Evolutionary conservation across 2,888 invertebrate species (phyloP).

Genomic region (Andrena haemorrhoa): DNA sequence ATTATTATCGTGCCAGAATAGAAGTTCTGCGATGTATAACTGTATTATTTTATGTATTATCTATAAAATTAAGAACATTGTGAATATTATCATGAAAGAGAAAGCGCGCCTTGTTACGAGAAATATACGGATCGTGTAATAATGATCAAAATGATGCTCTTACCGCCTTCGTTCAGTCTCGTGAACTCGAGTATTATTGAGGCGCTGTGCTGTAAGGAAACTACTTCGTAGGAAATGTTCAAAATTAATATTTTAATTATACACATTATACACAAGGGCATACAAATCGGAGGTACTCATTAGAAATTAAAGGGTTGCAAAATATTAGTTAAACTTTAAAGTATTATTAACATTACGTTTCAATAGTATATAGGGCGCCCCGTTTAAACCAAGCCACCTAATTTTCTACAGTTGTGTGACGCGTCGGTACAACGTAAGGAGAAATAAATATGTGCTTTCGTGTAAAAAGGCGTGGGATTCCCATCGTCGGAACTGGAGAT

Average conservation of each 20-base stretch:
- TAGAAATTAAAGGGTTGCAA: constrained; percentile 11
- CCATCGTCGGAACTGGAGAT: too few relatives aligned
- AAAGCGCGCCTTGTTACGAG: constrained; percentile 47
- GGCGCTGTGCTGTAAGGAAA: constrained; percentile 4
- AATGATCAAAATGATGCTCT: constrained; percentile 44
- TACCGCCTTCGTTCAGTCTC: constrained; percentile 34
- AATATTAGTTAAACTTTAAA: constrained; percentile 39
- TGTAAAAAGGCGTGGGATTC: too few relatives aligned
- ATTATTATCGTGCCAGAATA: constrained; percentile 39
- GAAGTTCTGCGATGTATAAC: constrained; percentile 47
- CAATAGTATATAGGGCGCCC: constrained; percentile 15
- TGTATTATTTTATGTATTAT: constrained; percentile 54
- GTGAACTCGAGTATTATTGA: constrained; percentile 35
- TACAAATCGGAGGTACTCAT: constrained; percentile 18
- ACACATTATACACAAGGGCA: neutral
- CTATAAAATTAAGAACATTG: constrained; percentile 48
- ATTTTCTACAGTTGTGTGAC: too few relatives aligned
- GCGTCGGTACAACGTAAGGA: too few relatives aligned
- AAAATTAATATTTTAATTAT: constrained; percentile 34
- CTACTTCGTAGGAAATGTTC: constrained; percentile 33
- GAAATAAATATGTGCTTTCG: too few relatives aligned
- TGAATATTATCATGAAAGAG: constrained; percentile 54
- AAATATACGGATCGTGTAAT: constrained; percentile 40
- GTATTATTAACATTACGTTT: constrained; percentile 51
- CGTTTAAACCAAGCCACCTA: too few relatives aligned